Evolutionary conservation across 2,797 vertebrate species (phyloP).

Genomic region (Tauraco hartlaubi): DNA sequence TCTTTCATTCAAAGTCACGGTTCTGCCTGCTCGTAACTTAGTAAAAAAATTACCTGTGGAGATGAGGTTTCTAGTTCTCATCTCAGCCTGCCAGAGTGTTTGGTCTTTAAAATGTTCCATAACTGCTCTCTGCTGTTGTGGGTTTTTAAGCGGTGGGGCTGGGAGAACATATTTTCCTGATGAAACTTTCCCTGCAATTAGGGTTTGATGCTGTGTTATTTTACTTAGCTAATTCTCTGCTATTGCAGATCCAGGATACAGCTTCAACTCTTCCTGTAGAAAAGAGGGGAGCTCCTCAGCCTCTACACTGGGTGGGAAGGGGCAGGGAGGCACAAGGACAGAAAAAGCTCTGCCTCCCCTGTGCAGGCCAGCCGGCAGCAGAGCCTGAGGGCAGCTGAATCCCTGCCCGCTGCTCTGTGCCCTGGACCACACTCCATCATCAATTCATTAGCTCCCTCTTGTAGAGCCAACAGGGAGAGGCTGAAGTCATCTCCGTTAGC

Average conservation of each 20-base stretch:
- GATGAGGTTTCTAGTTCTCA: not conserved
- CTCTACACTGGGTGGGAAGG: rapidly evolving
- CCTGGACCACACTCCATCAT: not conserved
- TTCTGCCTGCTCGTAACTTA: conserved; percentile 31
- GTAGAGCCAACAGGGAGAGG: not conserved
- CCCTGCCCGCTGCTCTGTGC: not conserved
- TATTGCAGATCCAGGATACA: not conserved
- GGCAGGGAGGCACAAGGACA: not conserved
- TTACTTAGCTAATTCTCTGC: not conserved
- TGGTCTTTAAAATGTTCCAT: conserved; percentile 14
- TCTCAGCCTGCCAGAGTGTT: not conserved
- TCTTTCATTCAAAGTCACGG: conserved; percentile 38
- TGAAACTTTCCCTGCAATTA: not conserved
- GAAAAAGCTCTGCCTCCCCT: not conserved
- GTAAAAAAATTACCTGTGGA: conserved; percentile 25
- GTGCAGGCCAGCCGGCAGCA: not conserved
- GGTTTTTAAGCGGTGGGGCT: not conserved
- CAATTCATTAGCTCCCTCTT: not conserved
- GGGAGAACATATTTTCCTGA: not conserved
- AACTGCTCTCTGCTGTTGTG: not conserved
- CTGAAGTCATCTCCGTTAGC: not conserved
- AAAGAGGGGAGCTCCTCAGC: not conserved
- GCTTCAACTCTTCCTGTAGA: not conserved
- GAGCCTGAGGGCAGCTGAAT: not conserved
- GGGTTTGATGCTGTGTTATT: not conserved